Percentiles rank a stretch among this genome's conserved stretches.
Evolutionary conservation across 1,140 invertebrate species (phyloP).

Genomic region (Xylocopa sonorina): DNA sequence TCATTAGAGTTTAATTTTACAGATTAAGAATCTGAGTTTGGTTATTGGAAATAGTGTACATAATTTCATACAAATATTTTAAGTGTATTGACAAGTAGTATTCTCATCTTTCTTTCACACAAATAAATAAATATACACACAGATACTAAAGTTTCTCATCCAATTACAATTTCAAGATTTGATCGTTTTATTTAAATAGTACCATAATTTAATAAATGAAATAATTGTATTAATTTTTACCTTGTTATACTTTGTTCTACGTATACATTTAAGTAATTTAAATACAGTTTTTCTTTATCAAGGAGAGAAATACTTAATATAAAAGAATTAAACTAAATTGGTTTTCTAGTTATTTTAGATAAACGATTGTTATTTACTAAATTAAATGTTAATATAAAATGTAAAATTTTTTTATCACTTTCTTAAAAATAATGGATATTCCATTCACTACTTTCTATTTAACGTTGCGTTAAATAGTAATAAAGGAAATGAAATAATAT

Average conservation of each 20-base stretch:
- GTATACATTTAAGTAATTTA: not conserved
- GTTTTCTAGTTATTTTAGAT: not conserved
- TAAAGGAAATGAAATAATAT: not conserved
- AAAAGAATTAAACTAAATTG: not conserved
- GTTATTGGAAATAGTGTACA: not conserved
- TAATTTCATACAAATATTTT: constrained; percentile 24
- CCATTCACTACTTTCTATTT: not conserved
- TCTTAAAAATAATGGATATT: not conserved
- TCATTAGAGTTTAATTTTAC: constrained; percentile 7
- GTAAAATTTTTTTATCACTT: not conserved
- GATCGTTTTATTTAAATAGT: constrained; percentile 12
- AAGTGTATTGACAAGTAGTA: not conserved
- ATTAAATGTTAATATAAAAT: too few relatives aligned
- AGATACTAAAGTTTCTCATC: not conserved
- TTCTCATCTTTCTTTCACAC: not conserved
- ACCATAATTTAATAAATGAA: not conserved
- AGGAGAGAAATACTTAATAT: not conserved
- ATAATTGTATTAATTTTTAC: constrained; percentile 8
- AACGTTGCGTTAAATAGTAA: not conserved
- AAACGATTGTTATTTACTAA: not conserved
- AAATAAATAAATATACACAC: constrained; percentile 13
- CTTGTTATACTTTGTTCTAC: not conserved
- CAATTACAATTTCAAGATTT: not conserved
- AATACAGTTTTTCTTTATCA: not conserved
- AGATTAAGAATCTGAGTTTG: not conserved